A percentile compares a stretch with the other conserved stretches of the same genome.
Evolutionary conservation across 2,113 vertebrate genomes (phyloP).

Genomic region (Fulica atra): DNA sequence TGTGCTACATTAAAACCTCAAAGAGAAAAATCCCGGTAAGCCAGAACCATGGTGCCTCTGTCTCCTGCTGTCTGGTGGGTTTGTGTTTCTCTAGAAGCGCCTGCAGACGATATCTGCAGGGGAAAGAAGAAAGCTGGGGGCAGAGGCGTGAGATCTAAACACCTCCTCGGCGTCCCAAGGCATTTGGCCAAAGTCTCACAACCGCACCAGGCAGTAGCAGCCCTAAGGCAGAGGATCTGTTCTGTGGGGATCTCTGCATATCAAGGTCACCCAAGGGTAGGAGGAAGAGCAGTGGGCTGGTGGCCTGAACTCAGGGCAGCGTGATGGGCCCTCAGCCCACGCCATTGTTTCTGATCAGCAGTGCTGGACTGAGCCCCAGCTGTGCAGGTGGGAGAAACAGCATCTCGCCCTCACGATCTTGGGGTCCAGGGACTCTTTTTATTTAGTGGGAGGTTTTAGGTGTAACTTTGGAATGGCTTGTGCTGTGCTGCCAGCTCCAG

Average conservation of each 20-base stretch:
- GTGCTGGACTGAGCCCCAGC: fast-evolving
- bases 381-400: fast-evolving
- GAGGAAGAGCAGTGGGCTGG: fast-evolving
- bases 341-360: fast-evolving
- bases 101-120: not conserved
- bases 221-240: fast-evolving
- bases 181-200: not conserved
- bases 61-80: not conserved
- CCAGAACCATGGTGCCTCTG: not conserved
- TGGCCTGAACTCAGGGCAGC: fast-evolving
- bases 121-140: not conserved
- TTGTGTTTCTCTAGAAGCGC: fast-evolving
- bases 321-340: fast-evolving
- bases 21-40: not conserved
- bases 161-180: no score
- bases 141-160: not conserved
- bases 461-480: not conserved
- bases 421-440: not conserved
- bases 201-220: fast-evolving
- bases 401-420: not conserved
- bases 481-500: not conserved
- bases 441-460: not conserved
- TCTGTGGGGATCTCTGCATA: not conserved
- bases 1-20: not conserved
- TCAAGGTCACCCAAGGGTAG: not conserved